Conservation (phyloP, 2,113 vertebrate species). For the Tapirus terrestris region DNA sequence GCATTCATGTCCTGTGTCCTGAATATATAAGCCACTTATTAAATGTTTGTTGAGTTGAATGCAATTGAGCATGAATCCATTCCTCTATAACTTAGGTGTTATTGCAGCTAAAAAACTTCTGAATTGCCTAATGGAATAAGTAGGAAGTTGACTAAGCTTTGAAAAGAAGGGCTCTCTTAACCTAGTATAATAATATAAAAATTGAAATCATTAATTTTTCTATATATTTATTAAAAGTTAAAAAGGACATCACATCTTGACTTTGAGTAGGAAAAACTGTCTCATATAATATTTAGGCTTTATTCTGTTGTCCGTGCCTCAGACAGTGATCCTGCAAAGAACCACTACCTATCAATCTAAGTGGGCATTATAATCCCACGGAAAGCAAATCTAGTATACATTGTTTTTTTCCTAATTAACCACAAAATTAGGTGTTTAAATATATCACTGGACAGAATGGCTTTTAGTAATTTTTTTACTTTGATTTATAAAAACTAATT, state of each 20-base stretch:
- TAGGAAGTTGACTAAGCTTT: neutral
- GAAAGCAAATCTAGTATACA: slow-evolving; percentile 9
- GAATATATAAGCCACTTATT: neutral
- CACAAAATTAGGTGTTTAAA: slow-evolving; percentile 11
- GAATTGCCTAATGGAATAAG: slow-evolving; percentile 37
- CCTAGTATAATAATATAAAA: neutral
- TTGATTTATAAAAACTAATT: slow-evolving; percentile 37
- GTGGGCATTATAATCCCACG: neutral
- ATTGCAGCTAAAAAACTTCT: slow-evolving; percentile 1
- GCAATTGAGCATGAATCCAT: neutral
- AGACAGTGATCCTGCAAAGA: neutral
- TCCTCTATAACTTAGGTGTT: neutral
- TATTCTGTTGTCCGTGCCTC: slow-evolving; percentile 1
- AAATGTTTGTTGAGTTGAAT: slow-evolving; percentile 33
- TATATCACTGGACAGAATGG: neutral
- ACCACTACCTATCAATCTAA: neutral
- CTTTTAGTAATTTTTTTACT: slow-evolving; percentile 17
- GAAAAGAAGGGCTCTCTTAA: slow-evolving; percentile 25
- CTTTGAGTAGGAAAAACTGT: neutral
- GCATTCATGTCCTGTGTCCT: neutral
- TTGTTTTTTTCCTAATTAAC: neutral
- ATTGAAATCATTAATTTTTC: neutral
- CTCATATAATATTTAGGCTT: slow-evolving; percentile 21
- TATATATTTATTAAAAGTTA: slow-evolving; percentile 39
- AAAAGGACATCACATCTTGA: neutral